Percentiles rank a stretch among this genome's conserved stretches.
These are phyloP conservation scores for Kradibia gibbosae DNA, from an alignment of 1,140 invertebrate species.

Conservation along the genomic window DNA sequence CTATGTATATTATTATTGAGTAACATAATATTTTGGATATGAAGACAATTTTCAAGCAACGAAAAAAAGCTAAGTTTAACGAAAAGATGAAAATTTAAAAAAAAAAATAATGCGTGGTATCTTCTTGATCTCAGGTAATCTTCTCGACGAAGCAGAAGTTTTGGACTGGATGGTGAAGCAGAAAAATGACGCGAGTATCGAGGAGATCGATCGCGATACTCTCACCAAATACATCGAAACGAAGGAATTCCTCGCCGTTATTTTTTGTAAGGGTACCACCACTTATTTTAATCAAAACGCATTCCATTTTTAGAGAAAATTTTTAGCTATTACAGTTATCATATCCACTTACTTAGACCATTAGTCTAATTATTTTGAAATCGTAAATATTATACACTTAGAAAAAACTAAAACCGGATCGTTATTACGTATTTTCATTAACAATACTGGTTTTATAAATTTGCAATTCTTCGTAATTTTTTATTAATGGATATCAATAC, in stretches of 20 bases:
- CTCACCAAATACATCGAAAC: constrained; percentile 90
- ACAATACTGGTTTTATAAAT: too few species aligned
- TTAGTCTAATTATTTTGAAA: too few species aligned
- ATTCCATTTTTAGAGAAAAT: background rate
- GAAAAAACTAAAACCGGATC: too few species aligned
- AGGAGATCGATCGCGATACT: constrained; percentile 89
- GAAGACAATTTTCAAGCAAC: background rate
- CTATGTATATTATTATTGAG: constrained; percentile 4
- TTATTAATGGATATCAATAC: too few species aligned
- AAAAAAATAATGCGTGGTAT: constrained; percentile 43
- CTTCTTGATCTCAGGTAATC: constrained; percentile 80
- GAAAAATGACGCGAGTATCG: constrained; percentile 94
- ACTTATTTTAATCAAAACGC: constrained; percentile 22
- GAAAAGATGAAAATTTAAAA: constrained; percentile 3
- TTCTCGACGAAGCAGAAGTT: constrained; percentile 87
- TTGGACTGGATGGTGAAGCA: constrained; percentile 93
- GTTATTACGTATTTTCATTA: too few species aligned
- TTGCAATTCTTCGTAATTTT: too few species aligned
- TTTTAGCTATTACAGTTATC: too few species aligned
- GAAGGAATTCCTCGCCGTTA: constrained; percentile 92
- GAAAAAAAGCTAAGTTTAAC: background rate
- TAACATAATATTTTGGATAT: background rate
- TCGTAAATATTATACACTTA: too few species aligned
- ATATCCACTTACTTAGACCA: too few species aligned
- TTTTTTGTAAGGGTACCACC: constrained; percentile 87